Percentiles rank a stretch among this genome's conserved stretches.
Conservation (phyloP, 2,797 vertebrate genomes). For the Dromococcyx pavoninus region DNA sequence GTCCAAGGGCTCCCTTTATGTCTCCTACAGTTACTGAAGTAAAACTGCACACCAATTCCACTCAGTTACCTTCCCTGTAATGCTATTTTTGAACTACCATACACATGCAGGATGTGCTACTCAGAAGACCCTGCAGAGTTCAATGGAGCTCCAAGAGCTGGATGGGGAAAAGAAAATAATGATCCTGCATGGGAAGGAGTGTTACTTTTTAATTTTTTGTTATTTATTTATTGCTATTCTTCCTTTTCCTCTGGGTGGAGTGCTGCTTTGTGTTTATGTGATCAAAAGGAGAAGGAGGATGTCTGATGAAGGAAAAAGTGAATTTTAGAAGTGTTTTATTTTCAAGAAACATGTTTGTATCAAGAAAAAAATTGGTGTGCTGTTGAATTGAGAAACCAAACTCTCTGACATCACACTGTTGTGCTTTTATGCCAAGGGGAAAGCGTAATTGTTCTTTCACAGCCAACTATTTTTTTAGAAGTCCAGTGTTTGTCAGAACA, state of each 20-base stretch:
- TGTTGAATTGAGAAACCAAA: not conserved
- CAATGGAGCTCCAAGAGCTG: not conserved
- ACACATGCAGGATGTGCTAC: not conserved
- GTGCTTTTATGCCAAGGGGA: not conserved
- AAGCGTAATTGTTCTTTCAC: not conserved
- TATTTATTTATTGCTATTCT: not conserved
- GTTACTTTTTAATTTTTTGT: conserved; percentile 5
- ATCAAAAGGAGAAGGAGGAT: not conserved
- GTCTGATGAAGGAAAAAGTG: not conserved
- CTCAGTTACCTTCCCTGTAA: not conserved
- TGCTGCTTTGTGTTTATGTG: not conserved
- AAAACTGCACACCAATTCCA: not conserved
- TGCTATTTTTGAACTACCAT: not conserved
- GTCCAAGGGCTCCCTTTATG: not conserved
- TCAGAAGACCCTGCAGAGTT: not conserved
- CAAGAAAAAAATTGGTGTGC: not conserved
- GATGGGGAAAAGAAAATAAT: not conserved
- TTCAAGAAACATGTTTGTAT: not conserved
- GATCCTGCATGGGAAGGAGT: not conserved
- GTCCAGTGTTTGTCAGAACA: not conserved
- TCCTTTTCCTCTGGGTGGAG: not conserved
- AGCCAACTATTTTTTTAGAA: not conserved
- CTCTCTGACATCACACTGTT: not conserved
- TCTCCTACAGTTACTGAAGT: not conserved
- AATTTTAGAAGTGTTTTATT: not conserved